These are phyloP conservation scores for Masticophis lateralis DNA, from an alignment of 2,797 vertebrate species.

Conservation along the genomic window DNA sequence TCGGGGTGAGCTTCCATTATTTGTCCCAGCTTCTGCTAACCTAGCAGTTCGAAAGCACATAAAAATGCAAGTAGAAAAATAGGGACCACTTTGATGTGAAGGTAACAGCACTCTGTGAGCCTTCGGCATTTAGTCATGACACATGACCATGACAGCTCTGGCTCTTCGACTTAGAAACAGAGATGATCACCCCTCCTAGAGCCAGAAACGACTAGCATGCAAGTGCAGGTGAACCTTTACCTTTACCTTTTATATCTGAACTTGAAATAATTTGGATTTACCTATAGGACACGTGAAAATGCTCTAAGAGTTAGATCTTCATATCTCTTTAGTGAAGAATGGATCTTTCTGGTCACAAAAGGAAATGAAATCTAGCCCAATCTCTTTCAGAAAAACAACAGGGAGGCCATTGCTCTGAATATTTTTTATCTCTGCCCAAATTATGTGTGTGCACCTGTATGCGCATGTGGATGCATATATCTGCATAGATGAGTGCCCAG, in stretches of 20 bases:
- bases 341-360: not conserved
- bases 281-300: not conserved
- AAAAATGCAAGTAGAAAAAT: too few species aligned
- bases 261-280: not conserved
- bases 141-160: too few species aligned
- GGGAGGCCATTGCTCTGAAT: not conserved
- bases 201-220: too few species aligned
- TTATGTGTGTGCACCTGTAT: not conserved
- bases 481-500: not conserved
- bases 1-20: too few species aligned
- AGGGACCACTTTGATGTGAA: too few species aligned
- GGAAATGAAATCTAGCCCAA: not conserved
- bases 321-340: not conserved
- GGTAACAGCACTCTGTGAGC: too few species aligned
- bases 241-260: not conserved
- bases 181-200: too few species aligned
- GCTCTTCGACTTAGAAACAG: too few species aligned
- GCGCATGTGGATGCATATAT: not conserved
- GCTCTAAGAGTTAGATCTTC: not conserved
- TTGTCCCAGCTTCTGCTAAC: too few species aligned
- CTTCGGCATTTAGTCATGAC: too few species aligned
- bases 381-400: not conserved
- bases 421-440: not conserved
- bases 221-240: too few species aligned
- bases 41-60: too few species aligned